These are phyloP conservation scores for Euzetes globulus DNA, from an alignment of 2,888 invertebrate genomes.

Conservation along the genomic window DNA sequence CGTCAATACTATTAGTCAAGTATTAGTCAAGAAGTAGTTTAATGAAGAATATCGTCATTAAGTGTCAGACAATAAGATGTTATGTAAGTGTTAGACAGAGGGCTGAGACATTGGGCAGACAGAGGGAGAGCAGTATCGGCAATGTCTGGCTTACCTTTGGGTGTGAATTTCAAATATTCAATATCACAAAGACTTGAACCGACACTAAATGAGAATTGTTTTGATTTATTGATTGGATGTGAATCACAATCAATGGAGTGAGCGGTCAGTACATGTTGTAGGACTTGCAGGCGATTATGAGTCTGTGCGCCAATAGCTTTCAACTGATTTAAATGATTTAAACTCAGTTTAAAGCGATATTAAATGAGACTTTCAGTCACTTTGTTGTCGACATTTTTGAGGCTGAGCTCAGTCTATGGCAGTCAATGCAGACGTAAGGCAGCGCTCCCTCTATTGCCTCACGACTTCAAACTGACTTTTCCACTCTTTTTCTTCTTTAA, in stretches of 20 bases:
- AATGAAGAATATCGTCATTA: background rate
- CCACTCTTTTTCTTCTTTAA: background rate
- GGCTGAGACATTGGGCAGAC: background rate
- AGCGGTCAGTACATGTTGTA: background rate
- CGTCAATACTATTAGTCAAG: too few relatives aligned
- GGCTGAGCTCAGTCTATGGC: background rate
- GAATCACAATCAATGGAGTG: background rate
- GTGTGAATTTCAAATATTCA: constrained; percentile 21
- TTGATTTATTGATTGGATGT: background rate
- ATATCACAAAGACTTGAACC: constrained; percentile 5
- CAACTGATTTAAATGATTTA: background rate
- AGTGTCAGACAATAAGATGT: background rate
- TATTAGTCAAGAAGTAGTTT: too few relatives aligned
- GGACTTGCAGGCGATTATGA: background rate
- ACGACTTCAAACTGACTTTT: constrained; percentile 16
- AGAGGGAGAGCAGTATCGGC: background rate
- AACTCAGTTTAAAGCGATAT: background rate
- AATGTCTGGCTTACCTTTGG: constrained; percentile 13
- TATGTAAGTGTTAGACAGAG: background rate
- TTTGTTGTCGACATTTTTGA: constrained; percentile 9
- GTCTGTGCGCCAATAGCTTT: background rate
- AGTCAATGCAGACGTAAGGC: background rate
- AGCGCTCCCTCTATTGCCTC: constrained; percentile 12
- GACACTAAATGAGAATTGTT: background rate
- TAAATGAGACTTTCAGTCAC: background rate